Evolutionary conservation across 2,113 vertebrate species (phyloP).

Genomic region (Rynchops niger): DNA sequence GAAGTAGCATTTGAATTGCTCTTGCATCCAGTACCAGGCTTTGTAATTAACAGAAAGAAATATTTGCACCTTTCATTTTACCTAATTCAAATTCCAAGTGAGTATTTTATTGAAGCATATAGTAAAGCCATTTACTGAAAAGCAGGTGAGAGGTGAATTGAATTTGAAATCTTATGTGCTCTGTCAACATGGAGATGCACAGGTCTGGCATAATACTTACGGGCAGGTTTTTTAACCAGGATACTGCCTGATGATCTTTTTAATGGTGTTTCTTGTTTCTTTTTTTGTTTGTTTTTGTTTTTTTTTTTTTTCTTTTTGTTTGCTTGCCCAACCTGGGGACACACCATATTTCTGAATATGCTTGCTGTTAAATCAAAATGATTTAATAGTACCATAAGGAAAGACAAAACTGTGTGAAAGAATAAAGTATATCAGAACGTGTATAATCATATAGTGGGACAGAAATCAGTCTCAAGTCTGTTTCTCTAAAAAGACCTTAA

Average conservation of each 20-base stretch:
- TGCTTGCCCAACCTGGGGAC: rapidly evolving
- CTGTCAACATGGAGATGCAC: not conserved
- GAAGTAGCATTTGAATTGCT: not conserved
- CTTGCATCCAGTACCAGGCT: not conserved
- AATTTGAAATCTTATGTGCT: not conserved
- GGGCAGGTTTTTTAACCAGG: not conserved
- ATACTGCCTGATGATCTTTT: not conserved
- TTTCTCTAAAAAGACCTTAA: not conserved
- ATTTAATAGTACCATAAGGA: not conserved
- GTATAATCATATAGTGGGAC: not conserved
- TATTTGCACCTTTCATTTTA: not conserved
- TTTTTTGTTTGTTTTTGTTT: not conserved
- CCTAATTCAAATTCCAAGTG: not conserved
- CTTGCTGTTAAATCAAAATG: not conserved
- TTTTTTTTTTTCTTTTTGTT: not conserved
- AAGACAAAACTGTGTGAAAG: not conserved
- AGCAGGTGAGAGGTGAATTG: not conserved
- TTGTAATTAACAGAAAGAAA: not conserved
- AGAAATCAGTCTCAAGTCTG: not conserved
- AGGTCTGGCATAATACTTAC: not conserved
- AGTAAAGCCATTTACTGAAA: not conserved
- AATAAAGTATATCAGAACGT: not conserved
- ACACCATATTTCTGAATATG: rapidly evolving
- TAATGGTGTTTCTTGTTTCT: not conserved
- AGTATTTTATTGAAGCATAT: not conserved